Percentiles rank a stretch among this genome's conserved stretches.
Evolutionary conservation across 1,140 invertebrate genomes (phyloP).

Genomic region (Pissodes strobi): DNA sequence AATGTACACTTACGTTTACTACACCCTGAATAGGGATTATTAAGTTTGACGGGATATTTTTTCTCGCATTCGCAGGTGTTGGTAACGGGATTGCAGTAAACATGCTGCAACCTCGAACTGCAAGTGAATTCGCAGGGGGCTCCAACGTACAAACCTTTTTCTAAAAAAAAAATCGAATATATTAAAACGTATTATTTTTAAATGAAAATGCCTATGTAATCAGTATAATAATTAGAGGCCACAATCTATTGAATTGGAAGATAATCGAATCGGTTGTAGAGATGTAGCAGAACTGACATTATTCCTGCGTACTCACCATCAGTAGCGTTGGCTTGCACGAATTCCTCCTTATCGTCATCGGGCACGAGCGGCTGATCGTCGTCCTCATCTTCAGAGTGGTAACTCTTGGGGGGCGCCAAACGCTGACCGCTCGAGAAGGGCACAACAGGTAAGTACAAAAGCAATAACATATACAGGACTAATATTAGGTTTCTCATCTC

Average conservation of each 20-base stretch:
- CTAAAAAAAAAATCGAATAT: slow-evolving; percentile 55
- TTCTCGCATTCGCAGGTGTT: slow-evolving; percentile 75
- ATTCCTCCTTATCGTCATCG: slow-evolving; percentile 36
- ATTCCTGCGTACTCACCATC: slow-evolving; percentile 20
- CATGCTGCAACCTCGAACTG: slow-evolving; percentile 71
- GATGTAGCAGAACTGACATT: too few relatives aligned
- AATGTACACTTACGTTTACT: slow-evolving; percentile 71
- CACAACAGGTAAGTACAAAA: slow-evolving; percentile 41
- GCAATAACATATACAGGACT: slow-evolving; percentile 36
- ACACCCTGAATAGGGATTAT: slow-evolving; percentile 70
- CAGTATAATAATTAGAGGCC: too few relatives aligned
- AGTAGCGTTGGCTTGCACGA: slow-evolving; percentile 28
- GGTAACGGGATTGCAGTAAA: slow-evolving; percentile 72
- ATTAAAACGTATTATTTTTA: too few relatives aligned
- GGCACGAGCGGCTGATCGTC: slow-evolving; percentile 36
- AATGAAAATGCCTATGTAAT: too few relatives aligned
- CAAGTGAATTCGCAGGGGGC: slow-evolving; percentile 76
- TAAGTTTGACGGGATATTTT: slow-evolving; percentile 75
- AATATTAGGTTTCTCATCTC: slow-evolving; percentile 46
- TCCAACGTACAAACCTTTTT: slow-evolving; percentile 73
- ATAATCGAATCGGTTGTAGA: too few relatives aligned
- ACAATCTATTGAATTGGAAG: too few relatives aligned
- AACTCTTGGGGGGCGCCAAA: slow-evolving; percentile 42
- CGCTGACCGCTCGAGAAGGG: slow-evolving; percentile 38
- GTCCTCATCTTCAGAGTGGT: slow-evolving; percentile 49